Evolutionary conservation across 2,113 vertebrate species (phyloP).

Genomic region (Ariopsis seemanni): DNA sequence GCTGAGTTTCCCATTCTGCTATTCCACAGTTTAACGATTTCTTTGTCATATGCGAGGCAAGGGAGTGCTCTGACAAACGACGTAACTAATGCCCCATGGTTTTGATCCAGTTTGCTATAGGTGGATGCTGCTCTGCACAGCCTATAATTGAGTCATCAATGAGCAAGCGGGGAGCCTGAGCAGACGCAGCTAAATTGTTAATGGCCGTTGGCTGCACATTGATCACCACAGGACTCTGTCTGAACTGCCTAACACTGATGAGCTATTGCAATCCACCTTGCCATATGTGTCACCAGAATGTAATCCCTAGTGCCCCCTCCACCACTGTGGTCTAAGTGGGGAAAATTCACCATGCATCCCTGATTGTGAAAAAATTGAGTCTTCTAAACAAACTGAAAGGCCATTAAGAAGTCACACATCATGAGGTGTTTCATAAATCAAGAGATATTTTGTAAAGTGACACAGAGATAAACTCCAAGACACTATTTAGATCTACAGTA

Average conservation of each 20-base stretch:
- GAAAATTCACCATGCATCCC: conserved; percentile 16
- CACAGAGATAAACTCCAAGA: conserved; percentile 20
- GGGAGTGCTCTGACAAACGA: conserved; percentile 40
- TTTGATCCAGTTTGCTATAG: conserved; percentile 53
- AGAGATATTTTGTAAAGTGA: conserved; percentile 42
- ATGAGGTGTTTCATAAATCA: conserved; percentile 44
- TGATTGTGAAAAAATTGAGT: conserved; percentile 52
- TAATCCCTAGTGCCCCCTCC: conserved; percentile 9
- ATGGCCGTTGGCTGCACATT: conserved; percentile 50
- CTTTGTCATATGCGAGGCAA: conserved; percentile 17
- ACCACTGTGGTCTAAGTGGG: conserved; percentile 16
- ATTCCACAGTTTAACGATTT: background rate
- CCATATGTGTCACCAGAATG: conserved; percentile 53
- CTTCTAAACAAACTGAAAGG: conserved; percentile 48
- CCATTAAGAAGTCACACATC: conserved; percentile 50
- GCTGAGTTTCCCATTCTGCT: background rate
- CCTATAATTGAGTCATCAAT: conserved; percentile 58
- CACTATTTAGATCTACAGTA: conserved; percentile 9
- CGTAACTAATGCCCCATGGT: conserved; percentile 31
- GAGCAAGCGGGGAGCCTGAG: conserved; percentile 19
- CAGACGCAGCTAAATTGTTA: conserved; percentile 48
- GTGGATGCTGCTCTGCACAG: conserved; percentile 39
- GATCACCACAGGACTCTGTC: conserved; percentile 46
- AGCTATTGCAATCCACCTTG: conserved; percentile 44
- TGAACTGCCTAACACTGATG: conserved; percentile 48